These are phyloP conservation scores for Megalops cyprinoides DNA, from an alignment of 2,797 vertebrate species.

Conservation along the genomic window DNA sequence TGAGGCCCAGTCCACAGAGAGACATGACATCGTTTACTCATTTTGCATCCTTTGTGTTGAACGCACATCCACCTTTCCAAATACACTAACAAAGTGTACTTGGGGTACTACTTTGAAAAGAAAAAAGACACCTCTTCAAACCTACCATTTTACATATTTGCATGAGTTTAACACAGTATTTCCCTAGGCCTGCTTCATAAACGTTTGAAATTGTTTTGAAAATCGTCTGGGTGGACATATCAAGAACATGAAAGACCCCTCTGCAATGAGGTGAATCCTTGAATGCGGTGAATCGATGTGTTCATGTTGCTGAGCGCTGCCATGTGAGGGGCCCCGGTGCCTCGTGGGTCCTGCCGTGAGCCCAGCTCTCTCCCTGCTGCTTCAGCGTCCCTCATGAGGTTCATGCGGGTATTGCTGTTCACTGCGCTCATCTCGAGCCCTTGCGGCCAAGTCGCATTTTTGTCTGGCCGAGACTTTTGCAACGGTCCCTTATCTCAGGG, in stretches of 20 bases:
- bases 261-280: not conserved
- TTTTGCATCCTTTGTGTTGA: too few species aligned
- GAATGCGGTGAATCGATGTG: not conserved
- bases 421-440: constrained; percentile 21
- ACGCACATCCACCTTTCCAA: too few species aligned
- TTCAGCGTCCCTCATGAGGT: not conserved
- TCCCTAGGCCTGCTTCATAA: too few species aligned
- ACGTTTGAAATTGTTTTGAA: too few species aligned
- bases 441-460: constrained; percentile 30
- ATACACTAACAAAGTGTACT: too few species aligned
- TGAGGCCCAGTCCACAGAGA: not conserved
- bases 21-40: too few species aligned
- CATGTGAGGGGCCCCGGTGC: not conserved
- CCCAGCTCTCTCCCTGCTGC: not conserved
- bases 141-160: too few species aligned
- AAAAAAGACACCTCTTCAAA: too few species aligned
- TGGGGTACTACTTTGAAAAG: too few species aligned
- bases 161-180: too few species aligned
- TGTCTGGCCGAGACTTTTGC: constrained; percentile 28
- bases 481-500: constrained; percentile 26
- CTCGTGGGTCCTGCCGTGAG: constrained; percentile 17
- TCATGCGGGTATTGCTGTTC: constrained; percentile 32
- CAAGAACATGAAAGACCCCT: too few species aligned
- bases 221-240: too few species aligned
- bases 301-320: not conserved